Evolutionary conservation across 2,888 invertebrate species (phyloP).

Genomic region (Aelia acuminata): DNA sequence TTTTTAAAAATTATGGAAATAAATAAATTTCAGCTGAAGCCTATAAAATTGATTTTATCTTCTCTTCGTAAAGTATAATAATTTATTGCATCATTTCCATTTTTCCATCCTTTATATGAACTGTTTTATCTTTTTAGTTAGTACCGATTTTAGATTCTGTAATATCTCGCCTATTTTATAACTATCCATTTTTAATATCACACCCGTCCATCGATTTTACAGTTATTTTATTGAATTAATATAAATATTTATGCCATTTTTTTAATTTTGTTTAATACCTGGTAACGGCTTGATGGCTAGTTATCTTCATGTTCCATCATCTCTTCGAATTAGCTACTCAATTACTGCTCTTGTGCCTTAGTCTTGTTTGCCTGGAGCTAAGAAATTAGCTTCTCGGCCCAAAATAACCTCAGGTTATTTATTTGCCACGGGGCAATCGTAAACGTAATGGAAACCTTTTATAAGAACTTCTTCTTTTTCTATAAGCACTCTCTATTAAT

Average conservation of each 20-base stretch:
- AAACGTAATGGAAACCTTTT: constrained; percentile 16
- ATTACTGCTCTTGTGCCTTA: background rate
- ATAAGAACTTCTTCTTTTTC: background rate
- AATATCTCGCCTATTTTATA: background rate
- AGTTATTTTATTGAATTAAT: background rate
- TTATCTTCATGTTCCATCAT: background rate
- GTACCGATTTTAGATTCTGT: background rate
- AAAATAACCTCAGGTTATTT: background rate
- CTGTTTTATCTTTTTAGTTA: background rate
- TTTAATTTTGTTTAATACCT: background rate
- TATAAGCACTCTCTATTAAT: constrained; percentile 11
- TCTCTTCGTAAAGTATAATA: background rate
- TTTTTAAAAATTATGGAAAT: too few relatives aligned
- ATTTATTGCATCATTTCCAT: background rate
- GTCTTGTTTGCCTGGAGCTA: background rate
- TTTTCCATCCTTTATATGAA: background rate
- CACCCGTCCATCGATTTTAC: background rate
- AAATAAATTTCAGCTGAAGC: too few relatives aligned
- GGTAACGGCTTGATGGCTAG: background rate
- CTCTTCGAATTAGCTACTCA: background rate
- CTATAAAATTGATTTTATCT: too few relatives aligned
- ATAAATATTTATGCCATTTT: background rate
- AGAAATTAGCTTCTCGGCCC: background rate
- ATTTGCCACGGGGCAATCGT: constrained; percentile 2
- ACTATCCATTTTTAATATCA: background rate